phyloP scores from a whole-genome alignment of 2,797 vertebrate species.

The Lutjanus argentimaculatus region DNA sequence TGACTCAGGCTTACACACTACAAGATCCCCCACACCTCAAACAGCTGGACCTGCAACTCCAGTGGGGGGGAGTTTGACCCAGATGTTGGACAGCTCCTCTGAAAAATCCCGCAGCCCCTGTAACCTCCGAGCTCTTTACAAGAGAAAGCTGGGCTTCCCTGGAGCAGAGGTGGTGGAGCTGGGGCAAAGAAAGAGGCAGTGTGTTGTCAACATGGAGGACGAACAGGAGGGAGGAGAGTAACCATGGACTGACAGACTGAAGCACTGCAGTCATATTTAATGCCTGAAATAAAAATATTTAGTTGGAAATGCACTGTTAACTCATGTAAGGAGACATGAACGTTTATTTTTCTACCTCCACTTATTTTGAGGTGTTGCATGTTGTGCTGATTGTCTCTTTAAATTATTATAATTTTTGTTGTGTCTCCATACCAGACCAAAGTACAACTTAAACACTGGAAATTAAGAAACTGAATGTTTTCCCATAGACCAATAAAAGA shows the following conservation, averaged over 20 bases:
- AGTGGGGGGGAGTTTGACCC: background rate
- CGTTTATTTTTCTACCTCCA: conserved; percentile 22
- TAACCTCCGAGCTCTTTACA: conserved; percentile 63
- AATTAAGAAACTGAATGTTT: background rate
- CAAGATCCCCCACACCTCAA: conserved; percentile 26
- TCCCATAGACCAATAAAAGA: conserved; percentile 1
- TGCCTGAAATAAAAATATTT: conserved; percentile 23
- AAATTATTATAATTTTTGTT: conserved; percentile 29
- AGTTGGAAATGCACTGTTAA: conserved; percentile 38
- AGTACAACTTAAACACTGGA: conserved; percentile 7
- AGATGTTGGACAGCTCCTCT: conserved; percentile 28
- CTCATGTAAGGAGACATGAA: background rate
- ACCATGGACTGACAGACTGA: background rate
- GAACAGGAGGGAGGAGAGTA: conserved; percentile 24
- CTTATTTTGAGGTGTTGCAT: conserved; percentile 12
- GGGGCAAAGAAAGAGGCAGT: conserved; percentile 82
- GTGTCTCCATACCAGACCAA: background rate
- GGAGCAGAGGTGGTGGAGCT: conserved; percentile 73
- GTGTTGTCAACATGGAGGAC: conserved; percentile 64
- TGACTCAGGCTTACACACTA: conserved; percentile 48
- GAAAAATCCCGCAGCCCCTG: conserved; percentile 46
- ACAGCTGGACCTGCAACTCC: conserved; percentile 4
- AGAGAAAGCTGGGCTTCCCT: conserved; percentile 87
- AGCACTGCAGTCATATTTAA: background rate
- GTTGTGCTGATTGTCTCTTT: conserved; percentile 3